These are phyloP conservation scores for Hippoglossus stenolepis DNA, from an alignment of 2,113 vertebrate species.

Conservation along the genomic window DNA sequence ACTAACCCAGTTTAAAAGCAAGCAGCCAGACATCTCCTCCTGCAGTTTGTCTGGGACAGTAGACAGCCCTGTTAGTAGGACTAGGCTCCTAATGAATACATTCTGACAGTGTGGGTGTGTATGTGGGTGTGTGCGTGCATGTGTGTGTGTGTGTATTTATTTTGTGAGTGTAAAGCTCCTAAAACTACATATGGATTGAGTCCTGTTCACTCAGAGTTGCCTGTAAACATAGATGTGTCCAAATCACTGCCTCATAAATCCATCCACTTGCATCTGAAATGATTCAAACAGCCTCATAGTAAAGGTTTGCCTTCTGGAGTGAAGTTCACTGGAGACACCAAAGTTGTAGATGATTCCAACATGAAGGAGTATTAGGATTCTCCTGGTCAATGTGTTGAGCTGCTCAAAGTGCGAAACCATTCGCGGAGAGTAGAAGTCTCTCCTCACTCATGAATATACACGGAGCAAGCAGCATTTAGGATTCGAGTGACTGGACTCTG, in stretches of 20 bases:
- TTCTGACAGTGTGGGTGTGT: slow-evolving; percentile 49
- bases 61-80: slow-evolving; percentile 76
- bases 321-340: slow-evolving; percentile 19
- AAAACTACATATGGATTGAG: slow-evolving; percentile 45
- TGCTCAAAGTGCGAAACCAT: slow-evolving; percentile 63
- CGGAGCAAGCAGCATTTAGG: slow-evolving; percentile 60
- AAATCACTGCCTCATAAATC: slow-evolving; percentile 22
- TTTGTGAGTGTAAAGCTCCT: slow-evolving; percentile 31
- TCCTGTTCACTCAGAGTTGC: slow-evolving; percentile 17
- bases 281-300: not conserved
- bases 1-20: slow-evolving; percentile 84
- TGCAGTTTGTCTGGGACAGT: slow-evolving; percentile 76
- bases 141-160: slow-evolving; percentile 14
- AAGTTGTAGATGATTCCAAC: slow-evolving; percentile 29
- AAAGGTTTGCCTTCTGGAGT: slow-evolving; percentile 15
- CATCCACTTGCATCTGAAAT: not conserved
- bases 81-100: slow-evolving; percentile 74
- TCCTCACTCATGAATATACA: slow-evolving; percentile 75
- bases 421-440: slow-evolving; percentile 54
- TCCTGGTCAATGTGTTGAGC: slow-evolving; percentile 64
- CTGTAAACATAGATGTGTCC: slow-evolving; percentile 43
- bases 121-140: slow-evolving; percentile 10
- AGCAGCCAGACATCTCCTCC: slow-evolving; percentile 76
- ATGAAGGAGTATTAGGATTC: slow-evolving; percentile 45
- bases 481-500: slow-evolving; percentile 76